Conservation (phyloP, 1,140 invertebrate genomes). For the Drosophila sucinea region DNA sequence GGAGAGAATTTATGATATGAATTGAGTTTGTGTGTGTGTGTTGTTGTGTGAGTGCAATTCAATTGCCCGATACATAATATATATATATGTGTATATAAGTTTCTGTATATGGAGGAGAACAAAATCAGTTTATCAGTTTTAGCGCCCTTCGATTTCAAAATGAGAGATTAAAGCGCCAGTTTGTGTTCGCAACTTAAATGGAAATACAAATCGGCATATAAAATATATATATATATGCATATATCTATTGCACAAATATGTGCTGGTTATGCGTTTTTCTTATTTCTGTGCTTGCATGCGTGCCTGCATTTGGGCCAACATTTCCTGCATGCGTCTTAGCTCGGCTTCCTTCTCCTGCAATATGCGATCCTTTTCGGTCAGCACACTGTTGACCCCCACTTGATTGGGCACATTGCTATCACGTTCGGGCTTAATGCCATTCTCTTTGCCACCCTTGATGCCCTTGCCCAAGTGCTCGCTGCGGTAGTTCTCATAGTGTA, state of each 20-base stretch:
- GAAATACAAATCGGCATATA: conserved; percentile 50
- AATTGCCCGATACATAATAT: conserved; percentile 43
- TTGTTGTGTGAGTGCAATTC: conserved; percentile 43
- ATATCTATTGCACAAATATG: conserved; percentile 22
- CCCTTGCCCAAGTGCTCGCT: conserved; percentile 93
- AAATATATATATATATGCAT: conserved; percentile 43
- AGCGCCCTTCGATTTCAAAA: conserved; percentile 62
- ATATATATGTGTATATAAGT: conserved; percentile 32
- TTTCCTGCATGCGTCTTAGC: conserved; percentile 96
- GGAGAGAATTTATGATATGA: conserved; percentile 45
- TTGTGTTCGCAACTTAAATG: conserved; percentile 49
- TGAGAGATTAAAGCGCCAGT: conserved; percentile 49
- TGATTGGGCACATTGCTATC: conserved; percentile 54
- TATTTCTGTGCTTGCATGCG: conserved; percentile 90
- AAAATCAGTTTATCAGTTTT: conserved; percentile 40
- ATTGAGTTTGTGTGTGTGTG: conserved; percentile 38
- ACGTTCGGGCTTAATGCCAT: conserved; percentile 70
- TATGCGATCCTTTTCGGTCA: conserved; percentile 91
- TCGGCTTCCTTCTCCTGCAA: conserved; percentile 95
- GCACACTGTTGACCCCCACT: conserved; percentile 72
- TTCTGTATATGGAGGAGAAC: conserved; percentile 30
- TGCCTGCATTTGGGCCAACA: conserved; percentile 97
- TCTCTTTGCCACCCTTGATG: conserved; percentile 84
- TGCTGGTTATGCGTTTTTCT: conserved; percentile 46
- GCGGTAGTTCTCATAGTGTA: conserved; percentile 98